Base-by-base conservation (phyloP, 1,140 invertebrate species). In the Stegodyphus dumicola region DNA sequence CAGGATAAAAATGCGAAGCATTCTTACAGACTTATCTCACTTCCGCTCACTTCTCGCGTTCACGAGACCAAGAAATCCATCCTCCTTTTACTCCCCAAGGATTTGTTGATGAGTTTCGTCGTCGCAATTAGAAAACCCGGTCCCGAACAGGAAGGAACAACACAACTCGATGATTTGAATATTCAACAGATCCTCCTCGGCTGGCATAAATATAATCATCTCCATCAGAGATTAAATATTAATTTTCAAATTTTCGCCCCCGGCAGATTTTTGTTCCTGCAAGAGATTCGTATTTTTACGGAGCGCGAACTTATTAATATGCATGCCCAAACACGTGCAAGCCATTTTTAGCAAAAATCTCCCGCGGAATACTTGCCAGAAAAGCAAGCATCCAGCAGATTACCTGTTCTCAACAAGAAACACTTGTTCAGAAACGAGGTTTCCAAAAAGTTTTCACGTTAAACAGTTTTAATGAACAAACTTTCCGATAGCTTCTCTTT, bases 211-310 rank as follows among this genome's bases (percentile, higher is more conserved):
- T 66, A 70, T 79, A 54, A 48, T 51, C 65, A 70, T 79, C 51
- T 54, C 10, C 17, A 52, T 11, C 7, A 13, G 67, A 52, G 52
- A 79, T 79, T 79, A 79, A 79, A 70, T 70, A 70, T 79, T 79
- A 79, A 79, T 79, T 79, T 79, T 70, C 67, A 52, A 73, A 53
- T 73, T 73, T 51, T 51, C 70, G 33, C 70, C 70, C 7, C 48
- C 67, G 48, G 67, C 11, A 17, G 67, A 17, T 13, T 56, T 3
- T 75, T 33, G 13, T 75, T 18, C 33, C 33, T 33, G 33, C 33
- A 33, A 33, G 33, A 33, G 33, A 33, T 33, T 33, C 33, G 3
- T 73, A 7, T 6, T 51, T 17, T n/a, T 13, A 15, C n/a, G 49
- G 70, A 49, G 70, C 7, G 49, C 51, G 49, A 52, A 17, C 70